Evolutionary conservation across 2,888 invertebrate genomes (phyloP).

Genomic region (Nebria brevicollis): DNA sequence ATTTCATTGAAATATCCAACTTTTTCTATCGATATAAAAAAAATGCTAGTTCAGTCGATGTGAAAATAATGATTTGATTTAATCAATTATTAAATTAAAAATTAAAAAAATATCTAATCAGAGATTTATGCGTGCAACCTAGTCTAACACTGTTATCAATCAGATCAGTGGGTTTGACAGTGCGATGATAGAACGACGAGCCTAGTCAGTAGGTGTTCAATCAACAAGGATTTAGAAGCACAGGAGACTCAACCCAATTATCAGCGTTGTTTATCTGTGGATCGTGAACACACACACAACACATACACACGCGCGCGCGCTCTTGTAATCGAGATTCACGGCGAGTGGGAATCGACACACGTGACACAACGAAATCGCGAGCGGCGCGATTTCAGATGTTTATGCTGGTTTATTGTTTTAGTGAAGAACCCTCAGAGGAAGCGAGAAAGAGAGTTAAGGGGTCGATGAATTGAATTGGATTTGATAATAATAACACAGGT

Average conservation of each 20-base stretch:
- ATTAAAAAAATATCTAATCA: no score
- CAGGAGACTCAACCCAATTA: constrained; percentile 37
- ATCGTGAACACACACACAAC: constrained; percentile 35
- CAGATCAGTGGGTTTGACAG: not conserved
- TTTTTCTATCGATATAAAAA: no score
- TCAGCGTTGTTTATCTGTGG: constrained; percentile 40
- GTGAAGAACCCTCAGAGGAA: constrained; percentile 18
- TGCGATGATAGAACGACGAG: not conserved
- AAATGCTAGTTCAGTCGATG: no score
- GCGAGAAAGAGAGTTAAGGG: not conserved
- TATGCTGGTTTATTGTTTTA: constrained; percentile 46
- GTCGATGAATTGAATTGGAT: constrained; percentile 38
- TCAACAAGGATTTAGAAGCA: not conserved
- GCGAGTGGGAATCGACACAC: constrained; percentile 29
- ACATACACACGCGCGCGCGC: not conserved
- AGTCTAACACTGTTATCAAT: not conserved
- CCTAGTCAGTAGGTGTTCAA: not conserved
- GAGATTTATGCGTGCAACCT: no score
- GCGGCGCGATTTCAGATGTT: constrained; percentile 33
- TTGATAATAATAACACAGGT: constrained; percentile 46
- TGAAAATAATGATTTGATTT: no score
- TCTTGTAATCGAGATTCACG: constrained; percentile 29
- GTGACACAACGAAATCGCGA: not conserved
- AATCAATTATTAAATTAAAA: no score
- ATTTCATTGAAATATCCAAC: no score